Base-by-base conservation (phyloP, 2,888 invertebrate species). In the Mylabris sibirica region DNA sequence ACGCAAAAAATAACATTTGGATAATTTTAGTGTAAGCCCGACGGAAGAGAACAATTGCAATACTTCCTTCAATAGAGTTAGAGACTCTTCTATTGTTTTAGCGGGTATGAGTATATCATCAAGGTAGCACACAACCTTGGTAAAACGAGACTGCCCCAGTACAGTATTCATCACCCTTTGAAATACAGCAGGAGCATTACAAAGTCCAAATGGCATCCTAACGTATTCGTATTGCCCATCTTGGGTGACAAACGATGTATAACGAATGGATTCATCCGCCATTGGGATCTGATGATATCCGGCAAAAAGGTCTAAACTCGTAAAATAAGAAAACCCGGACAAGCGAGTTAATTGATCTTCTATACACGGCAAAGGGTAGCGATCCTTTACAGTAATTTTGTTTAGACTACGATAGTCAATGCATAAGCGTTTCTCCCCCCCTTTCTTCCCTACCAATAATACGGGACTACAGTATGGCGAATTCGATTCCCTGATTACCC, bases 281-380 rank as follows among this genome's bases (percentile, higher is more conserved):
- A 84, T 69, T 4, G 74, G 76, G 6, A 83, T 78, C 49, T 83
- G 82, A 67, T 77, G 71, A 73, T 79, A 78, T 0, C 80, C 83
- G 0, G 72, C 70, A 6, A 71, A 70, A 57, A 81, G 64, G 68
- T 83, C 81, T 2, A 84, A 59, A 3, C 66, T 74, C 4, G 77
- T 77, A 60, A 78, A 83, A 59, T 69, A 76, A 20, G 60, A 70
- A 24, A 74, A 73, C 2, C 78, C 77, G 1, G 72, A 30, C 20
- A 83, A 59, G 12, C 71, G 61, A 38, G 76, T 72, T 49, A 81
- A 53, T 38, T 77, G 75, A 22, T 82, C 80, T 17, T 79, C 75
- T 5, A 83, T 77, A 14, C 74, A 66, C 0, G 81, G 81, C 1
- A 82, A 53, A 0, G 82, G 80, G 64, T 79, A 80, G 6, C 74